A percentile compares a stretch with the other conserved stretches of the same genome.
Evolutionary conservation across 2,888 invertebrate genomes (phyloP).

Genomic region (Caenorhabditis sp.): DNA sequence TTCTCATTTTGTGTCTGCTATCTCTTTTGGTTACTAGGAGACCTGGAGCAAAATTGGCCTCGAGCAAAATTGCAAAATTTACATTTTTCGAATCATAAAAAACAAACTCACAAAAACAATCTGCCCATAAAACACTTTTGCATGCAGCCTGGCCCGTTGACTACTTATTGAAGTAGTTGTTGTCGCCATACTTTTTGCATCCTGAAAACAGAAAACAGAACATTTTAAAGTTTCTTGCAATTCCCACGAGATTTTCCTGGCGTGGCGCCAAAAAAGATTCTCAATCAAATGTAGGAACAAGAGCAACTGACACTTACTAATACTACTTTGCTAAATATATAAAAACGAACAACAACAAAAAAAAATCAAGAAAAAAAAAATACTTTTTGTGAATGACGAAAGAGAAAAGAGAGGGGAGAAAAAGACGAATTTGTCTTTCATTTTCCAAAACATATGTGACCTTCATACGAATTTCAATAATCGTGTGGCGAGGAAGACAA

Average conservation of each 20-base stretch:
- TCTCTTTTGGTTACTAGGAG: too few species aligned
- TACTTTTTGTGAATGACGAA: too few species aligned
- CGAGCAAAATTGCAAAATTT: too few species aligned
- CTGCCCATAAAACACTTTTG: slow-evolving; percentile 31
- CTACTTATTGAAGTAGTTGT: neutral
- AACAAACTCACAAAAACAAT: slow-evolving; percentile 35
- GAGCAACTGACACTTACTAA: neutral
- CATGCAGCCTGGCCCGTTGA: slow-evolving; percentile 11
- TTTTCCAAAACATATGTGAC: neutral
- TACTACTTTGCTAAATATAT: neutral
- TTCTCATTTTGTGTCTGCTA: too few species aligned
- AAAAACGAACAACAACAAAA: neutral
- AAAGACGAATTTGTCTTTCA: neutral
- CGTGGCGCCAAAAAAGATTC: neutral
- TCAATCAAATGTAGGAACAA: neutral
- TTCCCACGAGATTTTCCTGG: neutral
- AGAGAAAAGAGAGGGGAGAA: neutral
- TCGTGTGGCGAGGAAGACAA: neutral
- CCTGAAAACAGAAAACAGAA: neutral
- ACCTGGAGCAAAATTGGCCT: too few species aligned
- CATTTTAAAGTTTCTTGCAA: neutral
- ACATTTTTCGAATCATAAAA: too few species aligned
- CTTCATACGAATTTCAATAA: neutral
- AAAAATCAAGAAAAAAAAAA: too few species aligned
- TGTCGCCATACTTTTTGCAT: neutral